Conservation (phyloP, 2,888 invertebrate species). For the Andrena flavipes region DNA sequence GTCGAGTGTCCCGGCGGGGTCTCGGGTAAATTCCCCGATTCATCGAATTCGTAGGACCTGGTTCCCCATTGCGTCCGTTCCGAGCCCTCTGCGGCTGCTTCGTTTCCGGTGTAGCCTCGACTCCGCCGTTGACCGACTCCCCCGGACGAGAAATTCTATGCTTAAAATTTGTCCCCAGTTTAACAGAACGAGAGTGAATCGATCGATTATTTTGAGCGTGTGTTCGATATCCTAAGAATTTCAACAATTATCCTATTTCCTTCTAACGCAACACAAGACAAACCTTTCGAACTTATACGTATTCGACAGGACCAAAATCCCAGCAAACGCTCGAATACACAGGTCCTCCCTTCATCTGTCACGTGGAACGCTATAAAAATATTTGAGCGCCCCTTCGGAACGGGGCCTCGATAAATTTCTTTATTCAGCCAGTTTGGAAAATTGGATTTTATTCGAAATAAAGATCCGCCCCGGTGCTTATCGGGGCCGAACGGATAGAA, state of each 20-base stretch:
- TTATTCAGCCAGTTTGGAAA: slow-evolving; percentile 52
- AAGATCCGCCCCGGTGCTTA: slow-evolving; percentile 59
- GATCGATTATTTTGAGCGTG: not conserved
- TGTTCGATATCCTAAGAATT: not conserved
- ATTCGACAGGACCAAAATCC: not conserved
- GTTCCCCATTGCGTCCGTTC: slow-evolving; percentile 37
- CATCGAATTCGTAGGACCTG: slow-evolving; percentile 41
- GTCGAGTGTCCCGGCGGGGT: slow-evolving; percentile 37
- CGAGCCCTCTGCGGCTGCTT: slow-evolving; percentile 24
- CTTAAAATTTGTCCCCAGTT: slow-evolving; percentile 21
- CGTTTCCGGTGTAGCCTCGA: slow-evolving; percentile 36
- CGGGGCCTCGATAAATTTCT: slow-evolving; percentile 44
- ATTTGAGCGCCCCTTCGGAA: slow-evolving; percentile 36
- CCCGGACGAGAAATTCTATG: not conserved
- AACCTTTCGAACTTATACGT: no score
- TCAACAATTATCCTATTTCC: no score
- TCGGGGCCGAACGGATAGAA: slow-evolving; percentile 49
- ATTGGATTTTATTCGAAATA: slow-evolving; percentile 60
- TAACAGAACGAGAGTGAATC: not conserved
- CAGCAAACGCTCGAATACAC: not conserved
- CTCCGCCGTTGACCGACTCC: not conserved
- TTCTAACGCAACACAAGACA: no score
- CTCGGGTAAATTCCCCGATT: slow-evolving; percentile 52
- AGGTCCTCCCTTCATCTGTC: not conserved
- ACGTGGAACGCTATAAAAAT: slow-evolving; percentile 42